Percentiles rank a stretch among this genome's conserved stretches.
These are phyloP conservation scores for Eupsittula cactorum DNA, from an alignment of 2,113 vertebrate genomes.

Conservation along the genomic window DNA sequence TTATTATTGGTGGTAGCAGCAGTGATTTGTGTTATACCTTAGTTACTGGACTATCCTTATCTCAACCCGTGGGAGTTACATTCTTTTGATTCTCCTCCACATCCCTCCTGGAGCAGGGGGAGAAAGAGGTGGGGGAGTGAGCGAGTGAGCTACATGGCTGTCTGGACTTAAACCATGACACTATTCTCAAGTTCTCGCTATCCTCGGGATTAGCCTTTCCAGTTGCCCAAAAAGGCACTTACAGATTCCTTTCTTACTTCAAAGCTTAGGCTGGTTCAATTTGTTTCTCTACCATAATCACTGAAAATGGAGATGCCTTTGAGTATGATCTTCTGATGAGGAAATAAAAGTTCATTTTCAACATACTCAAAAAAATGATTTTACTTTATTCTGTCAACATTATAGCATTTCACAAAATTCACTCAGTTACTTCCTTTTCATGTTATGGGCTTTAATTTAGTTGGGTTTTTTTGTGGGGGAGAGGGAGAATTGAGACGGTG, in stretches of 20 bases:
- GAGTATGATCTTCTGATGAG: background rate
- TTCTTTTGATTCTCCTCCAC: no score
- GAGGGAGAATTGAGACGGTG: background rate
- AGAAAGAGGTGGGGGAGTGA: no score
- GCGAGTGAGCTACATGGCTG: no score
- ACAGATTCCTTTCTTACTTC: background rate
- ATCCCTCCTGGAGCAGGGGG: no score
- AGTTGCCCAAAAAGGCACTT: background rate
- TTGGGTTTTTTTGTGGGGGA: accelerated
- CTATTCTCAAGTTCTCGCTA: background rate
- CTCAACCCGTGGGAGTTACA: no score
- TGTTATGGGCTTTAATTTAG: background rate
- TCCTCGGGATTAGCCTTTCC: background rate
- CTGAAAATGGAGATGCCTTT: background rate
- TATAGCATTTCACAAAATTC: background rate
- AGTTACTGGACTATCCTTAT: no score
- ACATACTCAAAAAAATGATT: background rate
- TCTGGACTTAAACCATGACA: no score
- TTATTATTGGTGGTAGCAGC: no score
- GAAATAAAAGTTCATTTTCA: background rate
- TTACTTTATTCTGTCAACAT: background rate
- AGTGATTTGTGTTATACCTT: no score
- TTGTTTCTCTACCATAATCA: background rate
- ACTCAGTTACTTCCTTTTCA: background rate
- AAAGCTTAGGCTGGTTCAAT: background rate